Conservation (phyloP, 2,797 vertebrate genomes). For the Tolypeutes matacus region DNA sequence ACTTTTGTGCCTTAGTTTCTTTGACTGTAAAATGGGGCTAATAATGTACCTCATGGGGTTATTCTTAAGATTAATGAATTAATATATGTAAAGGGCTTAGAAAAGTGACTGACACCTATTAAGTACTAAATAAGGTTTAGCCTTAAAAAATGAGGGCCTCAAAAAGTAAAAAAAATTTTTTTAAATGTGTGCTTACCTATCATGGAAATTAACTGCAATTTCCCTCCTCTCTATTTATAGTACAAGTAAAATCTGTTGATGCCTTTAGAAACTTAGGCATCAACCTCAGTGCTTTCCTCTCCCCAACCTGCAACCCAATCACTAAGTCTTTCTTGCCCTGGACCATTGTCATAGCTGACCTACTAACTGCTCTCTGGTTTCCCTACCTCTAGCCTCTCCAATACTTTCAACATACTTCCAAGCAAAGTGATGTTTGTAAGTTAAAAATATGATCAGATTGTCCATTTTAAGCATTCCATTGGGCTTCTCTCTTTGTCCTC, state of each 20-base stretch:
- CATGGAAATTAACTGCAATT: background rate
- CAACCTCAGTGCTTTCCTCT: background rate
- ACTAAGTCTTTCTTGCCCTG: background rate
- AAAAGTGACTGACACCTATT: background rate
- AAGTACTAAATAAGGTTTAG: background rate
- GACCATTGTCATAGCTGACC: no score
- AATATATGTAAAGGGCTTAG: background rate
- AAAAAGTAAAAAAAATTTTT: no score
- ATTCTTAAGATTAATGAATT: constrained; percentile 25
- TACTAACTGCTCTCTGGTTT: background rate
- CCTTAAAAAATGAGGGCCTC: background rate
- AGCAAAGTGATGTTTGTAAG: background rate
- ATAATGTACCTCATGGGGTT: background rate
- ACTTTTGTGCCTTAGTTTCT: background rate
- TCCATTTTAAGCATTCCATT: background rate
- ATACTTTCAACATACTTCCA: background rate
- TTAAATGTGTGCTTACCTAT: background rate
- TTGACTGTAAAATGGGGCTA: background rate
- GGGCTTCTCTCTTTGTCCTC: background rate
- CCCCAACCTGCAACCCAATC: background rate
- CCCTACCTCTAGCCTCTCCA: background rate
- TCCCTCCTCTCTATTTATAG: background rate
- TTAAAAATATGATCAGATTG: background rate
- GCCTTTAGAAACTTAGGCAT: background rate
- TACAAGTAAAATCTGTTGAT: background rate